Evolutionary conservation across 2,113 vertebrate species (phyloP).

Genomic region (Sphyrna mokarran): DNA sequence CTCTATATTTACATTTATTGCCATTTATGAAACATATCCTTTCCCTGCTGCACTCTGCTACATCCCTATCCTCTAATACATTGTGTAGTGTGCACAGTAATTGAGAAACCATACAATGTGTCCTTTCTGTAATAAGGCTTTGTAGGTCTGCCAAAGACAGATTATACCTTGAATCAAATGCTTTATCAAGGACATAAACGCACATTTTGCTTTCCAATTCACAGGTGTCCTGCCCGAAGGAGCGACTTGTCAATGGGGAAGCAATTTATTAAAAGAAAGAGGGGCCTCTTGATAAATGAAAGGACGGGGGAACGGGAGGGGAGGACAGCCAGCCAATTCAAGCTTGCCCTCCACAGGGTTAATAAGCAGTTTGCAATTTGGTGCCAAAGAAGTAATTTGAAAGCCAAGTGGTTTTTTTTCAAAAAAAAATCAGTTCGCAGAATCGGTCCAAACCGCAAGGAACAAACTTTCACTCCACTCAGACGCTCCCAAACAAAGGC

Average conservation of each 20-base stretch:
- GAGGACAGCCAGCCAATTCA: not conserved
- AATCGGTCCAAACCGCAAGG: not conserved
- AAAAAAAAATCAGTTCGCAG: not conserved
- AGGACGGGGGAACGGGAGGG: too few relatives aligned
- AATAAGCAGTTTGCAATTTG: not conserved
- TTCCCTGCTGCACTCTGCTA: not conserved
- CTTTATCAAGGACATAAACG: not conserved
- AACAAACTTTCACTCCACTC: not conserved
- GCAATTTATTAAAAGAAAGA: not conserved
- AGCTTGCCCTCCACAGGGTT: not conserved
- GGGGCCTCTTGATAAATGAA: not conserved
- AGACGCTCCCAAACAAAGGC: not conserved
- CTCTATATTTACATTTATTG: not conserved
- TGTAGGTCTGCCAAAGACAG: not conserved
- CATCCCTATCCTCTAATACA: not conserved
- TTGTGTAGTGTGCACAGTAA: not conserved
- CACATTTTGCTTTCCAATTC: conserved; percentile 6
- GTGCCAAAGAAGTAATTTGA: not conserved
- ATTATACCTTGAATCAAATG: not conserved
- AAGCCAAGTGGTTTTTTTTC: not conserved
- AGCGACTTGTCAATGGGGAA: not conserved
- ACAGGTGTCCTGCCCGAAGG: not conserved
- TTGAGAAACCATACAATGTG: not conserved
- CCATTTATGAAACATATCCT: not conserved
- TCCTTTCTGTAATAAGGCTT: not conserved